phyloP scores from a whole-genome alignment of 1,140 invertebrate genomes.

The Potamilus streckersoni region DNA sequence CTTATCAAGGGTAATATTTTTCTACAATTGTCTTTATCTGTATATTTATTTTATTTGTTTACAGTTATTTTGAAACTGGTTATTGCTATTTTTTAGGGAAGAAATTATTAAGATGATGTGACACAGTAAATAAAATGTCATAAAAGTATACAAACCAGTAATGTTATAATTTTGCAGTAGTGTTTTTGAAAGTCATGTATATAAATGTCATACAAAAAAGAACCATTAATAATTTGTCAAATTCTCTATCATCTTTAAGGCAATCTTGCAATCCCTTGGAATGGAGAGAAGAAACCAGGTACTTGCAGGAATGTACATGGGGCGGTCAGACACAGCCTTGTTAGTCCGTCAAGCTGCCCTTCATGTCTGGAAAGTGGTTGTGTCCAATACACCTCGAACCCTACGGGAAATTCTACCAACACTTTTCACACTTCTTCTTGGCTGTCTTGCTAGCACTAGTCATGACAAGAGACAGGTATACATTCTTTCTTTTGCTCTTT shows the following conservation, averaged over 20 bases:
- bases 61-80: too few relatives aligned
- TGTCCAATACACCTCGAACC: slow-evolving; percentile 95
- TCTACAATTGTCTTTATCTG: too few relatives aligned
- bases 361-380: slow-evolving; percentile 97
- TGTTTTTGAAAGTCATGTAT: too few relatives aligned
- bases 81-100: too few relatives aligned
- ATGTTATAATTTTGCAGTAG: too few relatives aligned
- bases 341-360: slow-evolving; percentile 97
- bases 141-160: too few relatives aligned
- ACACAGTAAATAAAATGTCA: too few relatives aligned
- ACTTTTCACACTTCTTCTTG: slow-evolving; percentile 89
- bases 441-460: slow-evolving; percentile 94
- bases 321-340: slow-evolving; percentile 94
- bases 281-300: slow-evolving; percentile 91
- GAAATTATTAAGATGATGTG: too few relatives aligned
- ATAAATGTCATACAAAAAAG: too few relatives aligned
- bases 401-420: slow-evolving; percentile 97
- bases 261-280: slow-evolving; percentile 90
- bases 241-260: slow-evolving; percentile 66
- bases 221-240: too few relatives aligned
- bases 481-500: neutral
- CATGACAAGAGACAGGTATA: slow-evolving; percentile 90
- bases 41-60: too few relatives aligned
- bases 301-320: slow-evolving; percentile 96
- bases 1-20: too few relatives aligned